These are phyloP conservation scores for Actinernus sp. DNA, from an alignment of 92 coral and sea anemone genomes.

Conservation along the genomic window DNA sequence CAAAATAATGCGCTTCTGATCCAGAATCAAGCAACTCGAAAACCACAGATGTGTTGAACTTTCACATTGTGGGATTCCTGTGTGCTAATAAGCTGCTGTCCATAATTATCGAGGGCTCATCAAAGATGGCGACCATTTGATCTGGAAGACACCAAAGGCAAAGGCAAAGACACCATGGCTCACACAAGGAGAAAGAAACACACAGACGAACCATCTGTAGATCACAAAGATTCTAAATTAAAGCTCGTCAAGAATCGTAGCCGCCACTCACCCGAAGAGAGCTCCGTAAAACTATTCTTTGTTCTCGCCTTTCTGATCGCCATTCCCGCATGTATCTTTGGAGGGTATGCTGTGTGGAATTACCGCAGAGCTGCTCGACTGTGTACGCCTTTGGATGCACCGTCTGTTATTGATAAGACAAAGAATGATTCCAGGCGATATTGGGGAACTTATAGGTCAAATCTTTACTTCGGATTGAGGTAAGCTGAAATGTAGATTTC, in stretches of 20 bases:
- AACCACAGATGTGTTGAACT: too few relatives aligned
- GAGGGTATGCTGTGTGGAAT: conserved; percentile 71
- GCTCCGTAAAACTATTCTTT: conserved; percentile 12
- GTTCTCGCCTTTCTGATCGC: conserved; percentile 13
- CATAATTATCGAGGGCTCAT: neutral
- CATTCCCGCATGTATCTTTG: conserved; percentile 25
- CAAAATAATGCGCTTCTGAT: too few relatives aligned
- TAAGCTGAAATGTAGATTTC: conserved; percentile 18
- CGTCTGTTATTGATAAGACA: conserved; percentile 71
- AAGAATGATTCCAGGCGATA: conserved; percentile 80
- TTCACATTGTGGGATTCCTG: too few relatives aligned
- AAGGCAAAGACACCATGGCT: conserved; percentile 22
- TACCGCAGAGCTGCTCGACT: conserved; percentile 65
- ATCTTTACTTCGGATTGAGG: conserved; percentile 94
- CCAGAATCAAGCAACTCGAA: too few relatives aligned
- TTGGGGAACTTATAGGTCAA: conserved; percentile 98
- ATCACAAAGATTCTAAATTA: conserved; percentile 35
- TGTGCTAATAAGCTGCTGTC: neutral
- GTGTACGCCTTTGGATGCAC: conserved; percentile 83
- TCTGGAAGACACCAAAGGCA: neutral
- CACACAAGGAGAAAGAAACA: conserved; percentile 55
- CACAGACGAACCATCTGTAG: conserved; percentile 19
- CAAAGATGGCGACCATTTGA: neutral
- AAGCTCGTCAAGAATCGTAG: conserved; percentile 47
- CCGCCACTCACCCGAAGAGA: conserved; percentile 16